These are phyloP conservation scores for Epinephelus lanceolatus DNA, from an alignment of 2,113 vertebrate species.

Conservation along the genomic window DNA sequence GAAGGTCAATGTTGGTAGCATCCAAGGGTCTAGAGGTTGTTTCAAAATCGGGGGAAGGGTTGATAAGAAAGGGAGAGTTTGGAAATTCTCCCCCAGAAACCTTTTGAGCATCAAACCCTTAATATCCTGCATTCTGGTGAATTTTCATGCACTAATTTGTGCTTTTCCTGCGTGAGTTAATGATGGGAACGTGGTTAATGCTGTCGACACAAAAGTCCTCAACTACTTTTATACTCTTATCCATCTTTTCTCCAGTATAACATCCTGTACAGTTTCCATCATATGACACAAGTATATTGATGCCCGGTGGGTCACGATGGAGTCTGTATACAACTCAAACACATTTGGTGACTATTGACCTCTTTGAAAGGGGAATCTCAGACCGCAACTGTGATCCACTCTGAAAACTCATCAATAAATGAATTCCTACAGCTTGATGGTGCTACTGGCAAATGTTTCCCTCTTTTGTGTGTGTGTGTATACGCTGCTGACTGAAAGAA, in stretches of 20 bases:
- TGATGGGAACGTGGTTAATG: too few relatives aligned
- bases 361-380: neutral
- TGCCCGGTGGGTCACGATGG: neutral
- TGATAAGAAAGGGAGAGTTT: too few relatives aligned
- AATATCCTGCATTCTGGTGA: too few relatives aligned
- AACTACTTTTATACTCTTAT: neutral
- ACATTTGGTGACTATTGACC: neutral
- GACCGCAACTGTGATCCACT: neutral
- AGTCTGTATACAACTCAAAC: neutral
- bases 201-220: too few relatives aligned
- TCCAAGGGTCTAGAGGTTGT: too few relatives aligned
- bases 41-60: too few relatives aligned
- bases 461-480: conserved; percentile 3
- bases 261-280: neutral
- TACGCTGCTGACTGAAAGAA: conserved; percentile 31
- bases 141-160: too few relatives aligned
- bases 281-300: neutral
- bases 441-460: conserved; percentile 22
- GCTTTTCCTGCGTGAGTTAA: too few relatives aligned
- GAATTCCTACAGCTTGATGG: conserved; percentile 18
- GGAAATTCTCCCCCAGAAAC: too few relatives aligned
- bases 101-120: too few relatives aligned
- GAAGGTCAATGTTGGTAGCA: neutral
- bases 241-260: neutral
- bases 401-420: conserved; percentile 24